Evolutionary conservation across 2,113 vertebrate species (phyloP).

Genomic region (Alexandromys fortis): DNA sequence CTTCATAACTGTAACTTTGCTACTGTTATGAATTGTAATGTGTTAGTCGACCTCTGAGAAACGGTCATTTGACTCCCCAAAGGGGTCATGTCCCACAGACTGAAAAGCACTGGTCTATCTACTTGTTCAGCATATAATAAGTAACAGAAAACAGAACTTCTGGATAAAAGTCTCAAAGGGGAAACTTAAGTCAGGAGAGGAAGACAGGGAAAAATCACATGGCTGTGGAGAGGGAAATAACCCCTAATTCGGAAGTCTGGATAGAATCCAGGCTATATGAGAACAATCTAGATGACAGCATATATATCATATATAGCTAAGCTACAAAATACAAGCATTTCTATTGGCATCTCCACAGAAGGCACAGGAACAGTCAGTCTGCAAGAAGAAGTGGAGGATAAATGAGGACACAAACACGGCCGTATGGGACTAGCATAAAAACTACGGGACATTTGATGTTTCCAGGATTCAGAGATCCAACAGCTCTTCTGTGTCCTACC

Average conservation of each 20-base stretch:
- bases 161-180: neutral
- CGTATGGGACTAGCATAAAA: neutral
- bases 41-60: neutral
- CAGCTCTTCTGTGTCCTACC: neutral
- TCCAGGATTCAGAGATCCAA: neutral
- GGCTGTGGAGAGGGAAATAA: neutral
- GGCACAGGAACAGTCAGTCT: conserved; percentile 20
- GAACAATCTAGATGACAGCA: conserved; percentile 28
- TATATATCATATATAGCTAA: neutral
- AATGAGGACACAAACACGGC: neutral
- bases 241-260: neutral
- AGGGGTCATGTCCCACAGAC: neutral
- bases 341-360: neutral
- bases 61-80: neutral
- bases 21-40: neutral
- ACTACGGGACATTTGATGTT: neutral
- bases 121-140: neutral
- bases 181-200: neutral
- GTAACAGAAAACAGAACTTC: neutral
- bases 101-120: neutral
- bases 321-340: conserved; percentile 42
- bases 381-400: neutral
- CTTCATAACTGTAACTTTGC: neutral
- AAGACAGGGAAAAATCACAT: neutral
- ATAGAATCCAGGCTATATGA: neutral